Percentiles rank a stretch among this genome's conserved stretches.
Conservation (phyloP, 2,113 vertebrate species). For the Alces alces region DNA sequence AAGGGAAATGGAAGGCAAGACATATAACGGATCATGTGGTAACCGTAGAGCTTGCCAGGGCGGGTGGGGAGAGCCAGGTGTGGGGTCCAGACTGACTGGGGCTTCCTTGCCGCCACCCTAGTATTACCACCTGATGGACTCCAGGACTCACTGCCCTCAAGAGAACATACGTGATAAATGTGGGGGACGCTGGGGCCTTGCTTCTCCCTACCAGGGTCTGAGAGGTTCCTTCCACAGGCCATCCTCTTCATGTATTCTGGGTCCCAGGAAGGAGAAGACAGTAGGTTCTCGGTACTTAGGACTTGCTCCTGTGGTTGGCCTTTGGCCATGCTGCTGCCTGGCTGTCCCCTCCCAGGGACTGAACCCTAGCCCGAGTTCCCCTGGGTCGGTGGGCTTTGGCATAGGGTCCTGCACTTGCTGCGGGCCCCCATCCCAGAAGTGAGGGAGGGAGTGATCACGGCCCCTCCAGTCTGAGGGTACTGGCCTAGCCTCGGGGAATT, state of each 20-base stretch:
- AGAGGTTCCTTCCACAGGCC: not conserved
- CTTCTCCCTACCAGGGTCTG: not conserved
- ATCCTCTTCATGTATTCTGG: not conserved
- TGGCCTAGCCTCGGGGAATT: not conserved
- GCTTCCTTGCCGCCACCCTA: not conserved
- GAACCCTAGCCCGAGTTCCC: conserved; percentile 75
- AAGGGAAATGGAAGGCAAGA: not conserved
- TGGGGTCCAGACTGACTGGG: not conserved
- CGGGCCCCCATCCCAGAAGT: not conserved
- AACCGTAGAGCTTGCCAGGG: not conserved
- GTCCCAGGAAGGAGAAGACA: not conserved
- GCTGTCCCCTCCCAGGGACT: not conserved
- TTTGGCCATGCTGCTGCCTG: conserved; percentile 38
- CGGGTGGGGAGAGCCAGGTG: not conserved
- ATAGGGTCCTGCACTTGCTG: conserved; percentile 72
- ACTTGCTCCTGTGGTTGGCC: conserved; percentile 45
- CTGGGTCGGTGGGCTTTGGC: conserved; percentile 83
- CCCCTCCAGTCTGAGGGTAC: not conserved
- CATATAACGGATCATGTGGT: conserved; percentile 44
- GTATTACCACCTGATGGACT: conserved; percentile 47
- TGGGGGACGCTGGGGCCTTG: not conserved
- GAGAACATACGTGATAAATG: not conserved
- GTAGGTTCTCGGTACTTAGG: conserved; percentile 5
- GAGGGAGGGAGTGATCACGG: not conserved
- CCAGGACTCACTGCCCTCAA: not conserved